phyloP scores from a whole-genome alignment of 92 coral and sea anemone species.

The Diadumene lineata region DNA sequence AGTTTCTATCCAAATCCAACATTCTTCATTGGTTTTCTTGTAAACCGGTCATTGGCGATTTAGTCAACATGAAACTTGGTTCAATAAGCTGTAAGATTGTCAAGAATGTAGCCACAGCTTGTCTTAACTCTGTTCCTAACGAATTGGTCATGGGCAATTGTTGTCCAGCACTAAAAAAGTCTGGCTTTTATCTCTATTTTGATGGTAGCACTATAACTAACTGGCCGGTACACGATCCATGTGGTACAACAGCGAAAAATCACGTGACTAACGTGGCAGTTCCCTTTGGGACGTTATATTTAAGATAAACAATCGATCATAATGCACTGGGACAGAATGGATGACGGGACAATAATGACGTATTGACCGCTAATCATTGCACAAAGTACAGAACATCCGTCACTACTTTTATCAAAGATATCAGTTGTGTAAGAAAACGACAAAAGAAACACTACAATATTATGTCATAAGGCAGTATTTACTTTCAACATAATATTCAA shows the following conservation, averaged over 20 bases:
- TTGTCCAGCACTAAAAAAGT: background rate
- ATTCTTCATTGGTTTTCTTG: conserved; percentile 24
- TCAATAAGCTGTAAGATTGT: conserved; percentile 35
- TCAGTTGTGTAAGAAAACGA: too few relatives aligned
- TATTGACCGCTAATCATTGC: too few relatives aligned
- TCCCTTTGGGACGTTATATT: conserved; percentile 18
- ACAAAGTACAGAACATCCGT: too few relatives aligned
- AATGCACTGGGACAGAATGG: too few relatives aligned
- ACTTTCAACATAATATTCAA: too few relatives aligned
- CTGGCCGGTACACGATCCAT: conserved; percentile 28
- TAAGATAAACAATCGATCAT: too few relatives aligned
- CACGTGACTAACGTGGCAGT: background rate
- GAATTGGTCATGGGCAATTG: background rate
- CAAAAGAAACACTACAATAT: too few relatives aligned
- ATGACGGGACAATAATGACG: too few relatives aligned
- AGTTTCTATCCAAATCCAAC: conserved; percentile 53
- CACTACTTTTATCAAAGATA: too few relatives aligned
- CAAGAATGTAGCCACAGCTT: conserved; percentile 5
- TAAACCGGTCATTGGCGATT: conserved; percentile 17
- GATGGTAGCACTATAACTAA: background rate
- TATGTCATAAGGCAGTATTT: too few relatives aligned
- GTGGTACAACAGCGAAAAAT: background rate
- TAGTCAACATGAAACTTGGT: conserved; percentile 49
- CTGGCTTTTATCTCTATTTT: conserved; percentile 3
- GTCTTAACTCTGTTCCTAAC: conserved; percentile 1